Evolutionary conservation across 2,888 invertebrate genomes (phyloP), one percentile per base, ranked within the genome.

Genomic region (Alsophila aescularia): DNA sequence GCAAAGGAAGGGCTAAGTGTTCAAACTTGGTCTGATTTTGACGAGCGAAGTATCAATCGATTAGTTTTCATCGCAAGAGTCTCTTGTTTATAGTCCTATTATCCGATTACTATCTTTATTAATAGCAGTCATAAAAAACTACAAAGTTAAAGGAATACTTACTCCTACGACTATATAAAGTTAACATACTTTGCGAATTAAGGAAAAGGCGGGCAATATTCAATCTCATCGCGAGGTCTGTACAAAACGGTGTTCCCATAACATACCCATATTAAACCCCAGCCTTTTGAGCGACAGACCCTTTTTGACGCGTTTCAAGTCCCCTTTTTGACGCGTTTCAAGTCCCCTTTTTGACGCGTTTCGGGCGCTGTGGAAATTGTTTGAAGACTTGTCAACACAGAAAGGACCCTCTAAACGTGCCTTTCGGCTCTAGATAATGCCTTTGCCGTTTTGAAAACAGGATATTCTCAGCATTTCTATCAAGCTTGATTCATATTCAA

Each of bases 191-290:
- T 16, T 16, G 18, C 18, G 32, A 32, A 42, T 42, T 32, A 13
- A 18, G 32, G 12, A 10, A 13, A 31, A 43, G 21, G 43, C 24
- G 35, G 12, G 32, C 18, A 37, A 45, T 44, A 36, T 15, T 13
- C 29, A 16, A 13, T 16, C 24, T 6, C 34, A 9, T 24, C 44
- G 35, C n/a, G 24, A 32, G 18, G 41, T 40, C 31, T 29, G 15
- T 37, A 29, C 55, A 21, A 41, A 49, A 49, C 12, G 34, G 49
- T 27, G 27, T 29, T 15, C n/a, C 29, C 15, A 44, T 44, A 31
- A 36, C 15, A 36, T 36, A 8, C 15, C 21, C n/a, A 32, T 48
- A 48, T 48, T 39, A 40, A 40, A 34, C 18, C 37, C 10, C 16
- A n/a, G 12, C 32, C 31, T 36, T 45, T 45, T 29, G 41, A 24